Conservation (phyloP, 2,113 vertebrate species). For the Megaleporinus macrocephalus region DNA sequence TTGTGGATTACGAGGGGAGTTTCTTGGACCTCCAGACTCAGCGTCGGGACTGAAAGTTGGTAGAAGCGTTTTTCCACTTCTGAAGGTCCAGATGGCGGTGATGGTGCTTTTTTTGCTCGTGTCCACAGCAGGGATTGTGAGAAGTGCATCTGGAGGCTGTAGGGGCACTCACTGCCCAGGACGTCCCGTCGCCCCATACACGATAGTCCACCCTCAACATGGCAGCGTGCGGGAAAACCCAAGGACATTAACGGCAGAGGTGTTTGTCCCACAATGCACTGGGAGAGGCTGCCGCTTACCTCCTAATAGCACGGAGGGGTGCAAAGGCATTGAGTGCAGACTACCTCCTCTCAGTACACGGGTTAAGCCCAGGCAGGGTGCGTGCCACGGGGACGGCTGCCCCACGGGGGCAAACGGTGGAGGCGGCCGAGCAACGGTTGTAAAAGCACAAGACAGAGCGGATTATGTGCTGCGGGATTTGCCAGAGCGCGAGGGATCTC, state of each 20-base stretch:
- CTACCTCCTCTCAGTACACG: conserved; percentile 69
- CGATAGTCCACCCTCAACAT: conserved; percentile 62
- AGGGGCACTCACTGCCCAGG: conserved; percentile 69
- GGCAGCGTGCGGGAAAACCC: conserved; percentile 67
- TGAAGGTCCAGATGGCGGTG: neutral
- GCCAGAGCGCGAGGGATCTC: conserved; percentile 68
- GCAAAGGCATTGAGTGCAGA: conserved; percentile 80
- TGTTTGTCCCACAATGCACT: conserved; percentile 66
- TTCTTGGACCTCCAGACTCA: neutral
- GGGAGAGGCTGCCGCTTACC: conserved; percentile 64
- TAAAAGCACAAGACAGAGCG: conserved; percentile 79
- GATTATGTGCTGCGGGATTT: conserved; percentile 81
- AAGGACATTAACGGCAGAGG: conserved; percentile 72
- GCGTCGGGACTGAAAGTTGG: neutral
- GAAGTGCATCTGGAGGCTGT: conserved; percentile 63
- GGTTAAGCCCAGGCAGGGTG: conserved; percentile 64
- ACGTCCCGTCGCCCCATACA: conserved; percentile 66
- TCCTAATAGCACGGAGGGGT: conserved; percentile 66
- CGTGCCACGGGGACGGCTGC: conserved; percentile 74
- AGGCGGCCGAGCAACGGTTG: conserved; percentile 62
- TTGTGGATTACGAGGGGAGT: neutral
- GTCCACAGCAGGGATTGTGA: conserved; percentile 38
- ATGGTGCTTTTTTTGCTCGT: conserved; percentile 54
- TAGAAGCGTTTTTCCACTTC: neutral
- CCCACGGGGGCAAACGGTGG: conserved; percentile 47